Evolutionary conservation across 2,113 vertebrate species (phyloP).

Genomic region (Cricetomys ansorgei): DNA sequence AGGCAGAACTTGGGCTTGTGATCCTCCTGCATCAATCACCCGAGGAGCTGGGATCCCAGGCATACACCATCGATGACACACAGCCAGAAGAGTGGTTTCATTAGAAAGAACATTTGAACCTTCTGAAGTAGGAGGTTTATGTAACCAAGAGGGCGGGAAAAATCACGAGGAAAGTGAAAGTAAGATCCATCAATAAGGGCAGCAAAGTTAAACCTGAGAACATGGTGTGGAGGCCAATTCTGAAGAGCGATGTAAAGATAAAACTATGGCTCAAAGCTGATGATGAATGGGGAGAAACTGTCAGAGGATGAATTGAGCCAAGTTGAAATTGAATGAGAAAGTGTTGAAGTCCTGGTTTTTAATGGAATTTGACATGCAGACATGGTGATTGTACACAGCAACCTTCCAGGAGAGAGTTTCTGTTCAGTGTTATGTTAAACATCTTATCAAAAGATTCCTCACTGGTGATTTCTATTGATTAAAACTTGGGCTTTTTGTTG

Average conservation of each 20-base stretch:
- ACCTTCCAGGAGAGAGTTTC: neutral
- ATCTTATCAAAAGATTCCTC: conserved; percentile 2
- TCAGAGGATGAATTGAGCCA: neutral
- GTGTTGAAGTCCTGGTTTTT: neutral
- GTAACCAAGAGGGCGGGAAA: neutral
- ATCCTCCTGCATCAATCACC: neutral
- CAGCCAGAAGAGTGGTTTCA: neutral
- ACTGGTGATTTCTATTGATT: neutral
- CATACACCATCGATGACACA: too few species aligned
- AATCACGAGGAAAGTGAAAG: neutral
- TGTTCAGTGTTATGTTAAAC: neutral
- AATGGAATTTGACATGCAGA: neutral
- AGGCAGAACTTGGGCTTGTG: neutral
- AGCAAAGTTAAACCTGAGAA: neutral
- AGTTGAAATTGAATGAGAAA: neutral
- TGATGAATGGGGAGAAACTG: neutral
- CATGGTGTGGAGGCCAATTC: neutral
- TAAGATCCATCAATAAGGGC: neutral
- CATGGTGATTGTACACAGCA: conserved; percentile 13
- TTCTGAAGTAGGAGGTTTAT: neutral
- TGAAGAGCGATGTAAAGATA: neutral
- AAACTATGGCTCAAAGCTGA: neutral
- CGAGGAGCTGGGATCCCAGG: neutral
- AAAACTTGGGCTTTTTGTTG: neutral
- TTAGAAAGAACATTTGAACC: neutral